A percentile compares a stretch with the other conserved stretches of the same genome.
Conservation (phyloP, 2,888 invertebrate species). For the Endomychus coccineus region DNA sequence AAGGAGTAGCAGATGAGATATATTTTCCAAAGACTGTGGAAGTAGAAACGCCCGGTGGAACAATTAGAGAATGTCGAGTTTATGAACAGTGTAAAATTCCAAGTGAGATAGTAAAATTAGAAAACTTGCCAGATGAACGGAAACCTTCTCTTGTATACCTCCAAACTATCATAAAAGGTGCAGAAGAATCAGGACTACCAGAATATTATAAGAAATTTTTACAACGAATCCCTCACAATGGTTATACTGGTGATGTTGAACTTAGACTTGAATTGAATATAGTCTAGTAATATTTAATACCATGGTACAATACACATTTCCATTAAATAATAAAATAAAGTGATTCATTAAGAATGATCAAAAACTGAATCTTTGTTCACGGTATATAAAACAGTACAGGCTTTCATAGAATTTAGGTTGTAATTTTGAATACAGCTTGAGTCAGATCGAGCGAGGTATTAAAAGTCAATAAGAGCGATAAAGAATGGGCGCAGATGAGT, state of each 20-base stretch:
- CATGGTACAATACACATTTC: too few relatives aligned
- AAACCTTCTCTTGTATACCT: slow-evolving; percentile 75
- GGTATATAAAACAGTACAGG: too few relatives aligned
- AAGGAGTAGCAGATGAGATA: slow-evolving; percentile 61
- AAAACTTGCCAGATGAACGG: slow-evolving; percentile 50
- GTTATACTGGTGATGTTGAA: slow-evolving; percentile 49
- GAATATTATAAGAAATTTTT: slow-evolving; percentile 61
- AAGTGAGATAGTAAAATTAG: slow-evolving; percentile 38
- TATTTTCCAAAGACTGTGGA: slow-evolving; percentile 61
- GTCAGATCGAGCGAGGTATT: too few relatives aligned
- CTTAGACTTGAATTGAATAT: slow-evolving; percentile 27
- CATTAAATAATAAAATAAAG: too few relatives aligned
- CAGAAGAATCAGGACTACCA: slow-evolving; percentile 66
- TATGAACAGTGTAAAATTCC: slow-evolving; percentile 65
- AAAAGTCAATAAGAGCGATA: too few relatives aligned
- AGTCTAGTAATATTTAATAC: too few relatives aligned
- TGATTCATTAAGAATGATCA: too few relatives aligned
- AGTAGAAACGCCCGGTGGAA: slow-evolving; percentile 50
- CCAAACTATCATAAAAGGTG: slow-evolving; percentile 64
- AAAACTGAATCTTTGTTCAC: too few relatives aligned
- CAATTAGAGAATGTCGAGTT: slow-evolving; percentile 53
- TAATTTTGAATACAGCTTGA: too few relatives aligned
- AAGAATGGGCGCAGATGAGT: too few relatives aligned
- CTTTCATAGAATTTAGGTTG: too few relatives aligned
- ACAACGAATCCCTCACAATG: slow-evolving; percentile 66